Conservation (phyloP, 2,113 vertebrate genomes). For the Ochotona curzoniae region DNA sequence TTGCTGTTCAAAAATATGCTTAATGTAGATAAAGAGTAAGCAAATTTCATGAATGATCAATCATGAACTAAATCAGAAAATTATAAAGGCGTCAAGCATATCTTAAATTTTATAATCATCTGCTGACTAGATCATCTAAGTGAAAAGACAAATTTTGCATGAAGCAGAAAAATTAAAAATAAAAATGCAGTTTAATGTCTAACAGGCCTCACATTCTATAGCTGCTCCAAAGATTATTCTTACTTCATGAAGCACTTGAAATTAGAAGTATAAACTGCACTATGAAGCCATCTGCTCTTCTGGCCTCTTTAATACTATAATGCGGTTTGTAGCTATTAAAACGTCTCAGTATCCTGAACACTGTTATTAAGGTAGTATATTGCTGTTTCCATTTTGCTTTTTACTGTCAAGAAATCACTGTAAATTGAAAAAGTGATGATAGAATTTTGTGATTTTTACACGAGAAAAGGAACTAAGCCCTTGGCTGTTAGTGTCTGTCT, state of each 20-base stretch:
- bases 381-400: constrained; percentile 37
- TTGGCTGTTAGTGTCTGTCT: constrained; percentile 34
- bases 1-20: neutral
- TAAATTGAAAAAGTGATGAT: constrained; percentile 46
- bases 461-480: neutral
- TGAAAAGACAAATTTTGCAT: neutral
- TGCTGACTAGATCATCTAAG: neutral
- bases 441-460: constrained; percentile 37
- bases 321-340: constrained; percentile 60
- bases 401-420: constrained; percentile 40
- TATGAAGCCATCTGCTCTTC: constrained; percentile 35
- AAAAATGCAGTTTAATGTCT: neutral
- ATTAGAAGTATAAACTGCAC: neutral
- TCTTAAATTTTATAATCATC: neutral
- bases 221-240: constrained; percentile 17
- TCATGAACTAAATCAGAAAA: neutral
- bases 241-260: neutral
- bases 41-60: neutral
- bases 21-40: neutral
- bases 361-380: neutral
- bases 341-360: constrained; percentile 8
- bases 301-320: constrained; percentile 62
- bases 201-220: constrained; percentile 51
- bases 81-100: neutral
- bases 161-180: constrained; percentile 34